A percentile compares a stretch with the other conserved stretches of the same genome.
Evolutionary conservation across 2,888 invertebrate species (phyloP).

Genomic region (Meloe dianella): DNA sequence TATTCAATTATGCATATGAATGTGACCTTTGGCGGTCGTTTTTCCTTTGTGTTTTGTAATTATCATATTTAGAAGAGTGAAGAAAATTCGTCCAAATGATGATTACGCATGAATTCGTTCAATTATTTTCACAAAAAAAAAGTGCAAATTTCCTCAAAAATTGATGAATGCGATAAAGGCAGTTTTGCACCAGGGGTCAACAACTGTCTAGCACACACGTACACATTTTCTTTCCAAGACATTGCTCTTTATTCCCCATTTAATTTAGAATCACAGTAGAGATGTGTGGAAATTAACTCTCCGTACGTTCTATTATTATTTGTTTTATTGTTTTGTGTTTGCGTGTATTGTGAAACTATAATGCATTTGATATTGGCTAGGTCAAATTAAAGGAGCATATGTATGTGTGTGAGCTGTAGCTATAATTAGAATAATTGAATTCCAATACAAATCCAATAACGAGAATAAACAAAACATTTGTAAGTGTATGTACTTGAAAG

Average conservation of each 20-base stretch:
- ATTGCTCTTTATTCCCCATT: neutral
- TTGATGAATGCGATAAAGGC: neutral
- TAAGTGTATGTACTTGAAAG: neutral
- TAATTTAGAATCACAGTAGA: neutral
- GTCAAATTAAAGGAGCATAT: neutral
- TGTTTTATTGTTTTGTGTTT: neutral
- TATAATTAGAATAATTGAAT: slow-evolving; percentile 19
- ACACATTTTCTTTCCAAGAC: too few species aligned
- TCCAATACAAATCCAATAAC: slow-evolving; percentile 13
- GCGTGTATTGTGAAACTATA: neutral
- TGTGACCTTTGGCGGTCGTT: neutral
- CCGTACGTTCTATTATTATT: neutral
- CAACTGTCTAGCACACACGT: neutral
- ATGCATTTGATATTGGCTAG: slow-evolving; percentile 17
- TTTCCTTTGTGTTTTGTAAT: neutral
- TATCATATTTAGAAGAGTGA: too few species aligned
- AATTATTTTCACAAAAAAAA: too few species aligned
- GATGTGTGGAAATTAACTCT: neutral
- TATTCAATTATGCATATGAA: neutral
- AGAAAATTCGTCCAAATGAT: too few species aligned
- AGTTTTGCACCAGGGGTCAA: neutral
- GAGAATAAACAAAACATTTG: neutral
- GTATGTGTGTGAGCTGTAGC: neutral
- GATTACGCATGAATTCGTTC: neutral
- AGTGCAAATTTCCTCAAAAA: neutral